Base-by-base conservation (phyloP, 1,140 invertebrate species). In the Cydia splendana region DNA sequence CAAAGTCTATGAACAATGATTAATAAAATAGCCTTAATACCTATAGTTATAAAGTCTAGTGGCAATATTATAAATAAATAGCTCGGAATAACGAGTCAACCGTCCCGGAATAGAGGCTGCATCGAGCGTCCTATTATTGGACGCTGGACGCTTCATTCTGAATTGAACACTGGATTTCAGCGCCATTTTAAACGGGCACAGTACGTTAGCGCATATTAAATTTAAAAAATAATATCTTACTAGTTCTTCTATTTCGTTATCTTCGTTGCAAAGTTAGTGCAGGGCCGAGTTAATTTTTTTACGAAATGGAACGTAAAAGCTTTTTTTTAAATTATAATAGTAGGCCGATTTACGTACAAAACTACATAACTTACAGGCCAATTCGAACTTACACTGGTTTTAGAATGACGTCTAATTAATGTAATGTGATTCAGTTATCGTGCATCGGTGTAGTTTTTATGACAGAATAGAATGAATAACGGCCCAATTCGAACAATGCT, bases 101-200 rank as follows among this genome's bases (percentile, higher is more conserved):
- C 15, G 2, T 7, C 53, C 53, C 15, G 12, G 53, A 57, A 57
- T 57, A 57, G 48, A 13, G 53, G 1, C 53, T 7, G 53, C n/a
- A 57, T 57, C 53, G 53, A 57, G 4, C 53, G 53, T 57, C 53
- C 53, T 57, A 57, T 57, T 57, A 57, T 57, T 18, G 53, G 53
- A 20, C 15, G 15, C 53, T 18, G 53, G 53, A 20, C 15, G 15
- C 53, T 57, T 57, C 53, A 57, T 57, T 57, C 53, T 18, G 7
- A n/a, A 57, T 18, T 18, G 53, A 18, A 18, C 5, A 18, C n/a
- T 57, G 6, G n/a, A 18, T 57, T 57, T 57, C 53, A 57, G 53
- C 53, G 53, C 53, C 53, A 18, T 57, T 57, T 57, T 57, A 20
- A 57, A 57, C 53, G 53, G 53, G 53, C 5, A n/a, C 3, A n/a